Base-by-base conservation (phyloP, 2,797 vertebrate species). In the Thaleichthys pacificus region DNA sequence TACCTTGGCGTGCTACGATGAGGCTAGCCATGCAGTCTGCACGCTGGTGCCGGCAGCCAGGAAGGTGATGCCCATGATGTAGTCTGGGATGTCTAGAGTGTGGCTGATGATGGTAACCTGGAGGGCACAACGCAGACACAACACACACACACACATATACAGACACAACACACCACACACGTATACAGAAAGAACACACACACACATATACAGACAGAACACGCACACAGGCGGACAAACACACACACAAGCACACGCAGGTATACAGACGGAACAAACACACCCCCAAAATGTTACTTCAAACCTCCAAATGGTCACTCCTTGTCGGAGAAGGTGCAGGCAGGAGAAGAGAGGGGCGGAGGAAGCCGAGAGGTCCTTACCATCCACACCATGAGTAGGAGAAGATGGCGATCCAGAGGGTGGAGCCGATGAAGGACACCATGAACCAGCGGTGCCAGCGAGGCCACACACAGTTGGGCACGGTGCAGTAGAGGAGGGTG, bases 381-480 rank as follows among this genome's bases (percentile, higher is more conserved):
- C 93, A 94, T 94, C 93, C 93, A 94, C 86, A 94, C 93, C 93
- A 94, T 94, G 89, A 93, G 82, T 94, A 94, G 87, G 93, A 94
- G 87, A 94, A 94, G 80, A 94, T 72, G 26, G 91, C 93, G 19
- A 94, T 94, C 93, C 93, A 94, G 78, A 94, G 77, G 1, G 93
- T 94, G 84, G 93, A 94, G 75, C 76, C 86, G 79, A 91, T 70
- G 32, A 94, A 94, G 19, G 93, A 93, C 79, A 89, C 89, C 92
- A 94, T 94, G 85, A 94, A 94, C 92, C 92, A 94, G 82, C 91
- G 92, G 80, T 93, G 92, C 93, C 93, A 94, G 79, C 93, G 93
- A 0, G 93, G 93, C 74, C 75, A 81, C 15, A 92, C 28, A 14
- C 92, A 94, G 89, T 94, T 94, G 60, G 93, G 93, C 74, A 94